phyloP scores from a whole-genome alignment of 2,797 vertebrate species.

The Pseudotriccus pelzelni region DNA sequence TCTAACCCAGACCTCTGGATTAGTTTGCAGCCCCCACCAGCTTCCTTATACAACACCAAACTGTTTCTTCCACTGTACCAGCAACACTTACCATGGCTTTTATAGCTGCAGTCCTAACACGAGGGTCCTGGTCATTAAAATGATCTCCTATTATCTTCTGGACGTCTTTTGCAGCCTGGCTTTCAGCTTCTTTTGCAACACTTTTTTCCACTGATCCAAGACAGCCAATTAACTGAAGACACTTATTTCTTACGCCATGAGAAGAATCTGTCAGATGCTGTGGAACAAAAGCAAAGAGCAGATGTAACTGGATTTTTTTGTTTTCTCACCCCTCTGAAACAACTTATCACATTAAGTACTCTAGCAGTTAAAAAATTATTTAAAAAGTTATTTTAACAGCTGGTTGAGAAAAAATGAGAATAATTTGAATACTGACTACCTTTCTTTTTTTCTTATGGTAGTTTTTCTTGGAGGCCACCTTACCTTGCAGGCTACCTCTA shows the following conservation, averaged over 20 bases:
- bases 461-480: background rate
- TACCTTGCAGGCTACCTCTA: conserved; percentile 95
- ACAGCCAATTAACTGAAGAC: conserved; percentile 92
- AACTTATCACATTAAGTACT: accelerated
- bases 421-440: background rate
- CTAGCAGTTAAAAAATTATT: background rate
- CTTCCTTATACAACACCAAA: background rate
- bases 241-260: conserved; percentile 94
- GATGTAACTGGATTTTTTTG: background rate
- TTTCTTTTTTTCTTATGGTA: background rate
- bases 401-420: background rate
- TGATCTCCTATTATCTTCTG: conserved; percentile 95
- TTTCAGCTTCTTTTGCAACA: conserved; percentile 82
- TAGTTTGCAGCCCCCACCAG: background rate
- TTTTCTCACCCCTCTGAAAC: background rate
- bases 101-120: conserved; percentile 93
- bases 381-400: background rate
- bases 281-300: background rate
- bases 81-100: conserved; percentile 91
- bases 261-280: conserved; percentile 92
- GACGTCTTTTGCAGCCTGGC: conserved; percentile 79
- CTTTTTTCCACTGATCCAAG: conserved; percentile 85
- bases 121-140: conserved; percentile 93
- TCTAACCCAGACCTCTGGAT: background rate
- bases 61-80: background rate